A percentile compares a stretch with the other conserved stretches of the same genome.
Evolutionary conservation across 2,797 vertebrate species (phyloP).

Genomic region (Glyptemys insculpta): DNA sequence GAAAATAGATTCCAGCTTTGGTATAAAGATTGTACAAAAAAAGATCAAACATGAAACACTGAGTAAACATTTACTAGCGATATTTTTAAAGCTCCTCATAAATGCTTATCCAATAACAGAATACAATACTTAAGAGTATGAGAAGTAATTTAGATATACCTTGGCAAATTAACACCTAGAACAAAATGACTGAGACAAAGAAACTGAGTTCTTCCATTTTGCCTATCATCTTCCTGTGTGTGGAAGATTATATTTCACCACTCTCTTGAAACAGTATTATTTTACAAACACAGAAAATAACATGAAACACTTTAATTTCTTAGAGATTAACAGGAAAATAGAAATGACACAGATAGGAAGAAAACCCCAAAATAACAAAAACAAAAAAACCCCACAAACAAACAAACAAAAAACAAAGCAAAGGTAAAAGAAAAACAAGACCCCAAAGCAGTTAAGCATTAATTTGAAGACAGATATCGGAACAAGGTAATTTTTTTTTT

Average conservation of each 20-base stretch:
- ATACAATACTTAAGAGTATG: conserved; percentile 59
- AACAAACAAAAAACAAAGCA: not conserved
- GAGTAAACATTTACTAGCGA: conserved; percentile 81
- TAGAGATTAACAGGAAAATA: conserved; percentile 31
- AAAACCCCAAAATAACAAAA: not conserved
- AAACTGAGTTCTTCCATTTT: conserved; percentile 52
- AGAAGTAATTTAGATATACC: conserved; percentile 79
- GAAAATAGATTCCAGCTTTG: conserved; percentile 87
- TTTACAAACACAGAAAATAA: conserved; percentile 43
- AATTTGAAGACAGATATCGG: not conserved
- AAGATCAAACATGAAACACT: conserved; percentile 83
- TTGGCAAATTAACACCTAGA: conserved; percentile 84
- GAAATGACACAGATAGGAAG: conserved; percentile 30
- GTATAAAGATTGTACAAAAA: conserved; percentile 77
- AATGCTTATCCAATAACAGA: conserved; percentile 80
- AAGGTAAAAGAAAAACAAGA: not conserved
- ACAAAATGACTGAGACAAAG: conserved; percentile 67
- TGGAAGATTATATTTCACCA: conserved; percentile 64
- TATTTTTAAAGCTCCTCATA: conserved; percentile 78
- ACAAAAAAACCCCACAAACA: not conserved
- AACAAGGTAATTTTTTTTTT: not conserved
- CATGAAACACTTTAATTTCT: conserved; percentile 55
- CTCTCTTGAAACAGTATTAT: conserved; percentile 56
- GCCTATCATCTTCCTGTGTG: conserved; percentile 59
- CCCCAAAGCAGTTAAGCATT: not conserved